phyloP scores from a whole-genome alignment of 2,113 vertebrate genomes.

The Cepphus grylle region DNA sequence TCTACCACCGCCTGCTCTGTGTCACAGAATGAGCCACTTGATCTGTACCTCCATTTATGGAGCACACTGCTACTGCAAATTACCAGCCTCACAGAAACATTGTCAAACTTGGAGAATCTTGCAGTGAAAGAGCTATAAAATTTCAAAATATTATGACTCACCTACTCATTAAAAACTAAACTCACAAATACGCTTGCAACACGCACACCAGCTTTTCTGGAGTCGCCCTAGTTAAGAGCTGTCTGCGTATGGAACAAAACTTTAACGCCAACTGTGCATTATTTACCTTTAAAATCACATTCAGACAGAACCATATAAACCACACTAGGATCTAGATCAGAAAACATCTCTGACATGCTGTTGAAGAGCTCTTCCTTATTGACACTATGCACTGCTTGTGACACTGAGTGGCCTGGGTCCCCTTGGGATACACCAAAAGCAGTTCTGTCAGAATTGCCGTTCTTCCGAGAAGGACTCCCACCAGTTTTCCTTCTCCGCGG shows the following conservation, averaged over 20 bases:
- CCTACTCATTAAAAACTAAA: neutral
- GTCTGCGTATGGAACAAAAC: conserved; percentile 5
- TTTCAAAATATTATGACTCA: conserved; percentile 7
- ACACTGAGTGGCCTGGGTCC: neutral
- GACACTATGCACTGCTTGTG: conserved; percentile 29
- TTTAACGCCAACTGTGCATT: neutral
- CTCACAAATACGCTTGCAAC: neutral
- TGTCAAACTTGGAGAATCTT: neutral
- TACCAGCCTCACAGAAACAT: neutral
- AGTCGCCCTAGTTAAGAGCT: neutral
- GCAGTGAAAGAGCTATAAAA: neutral
- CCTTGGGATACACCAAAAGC: conserved; percentile 20
- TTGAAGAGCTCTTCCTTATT: conserved; percentile 80
- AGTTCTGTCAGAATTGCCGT: conserved; percentile 50
- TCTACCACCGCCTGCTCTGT: neutral
- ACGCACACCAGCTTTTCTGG: neutral
- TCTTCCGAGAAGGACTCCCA: conserved; percentile 73
- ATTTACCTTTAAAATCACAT: conserved; percentile 94
- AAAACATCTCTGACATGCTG: conserved; percentile 92
- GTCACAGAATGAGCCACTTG: neutral
- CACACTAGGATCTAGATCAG: conserved; percentile 89
- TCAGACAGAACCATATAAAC: conserved; percentile 94
- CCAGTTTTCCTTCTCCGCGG: conserved; percentile 89
- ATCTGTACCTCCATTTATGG: neutral
- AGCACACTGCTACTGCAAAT: neutral